These are phyloP conservation scores for Gobio occitaniae DNA, from an alignment of 2,797 vertebrate genomes.

Conservation along the genomic window DNA sequence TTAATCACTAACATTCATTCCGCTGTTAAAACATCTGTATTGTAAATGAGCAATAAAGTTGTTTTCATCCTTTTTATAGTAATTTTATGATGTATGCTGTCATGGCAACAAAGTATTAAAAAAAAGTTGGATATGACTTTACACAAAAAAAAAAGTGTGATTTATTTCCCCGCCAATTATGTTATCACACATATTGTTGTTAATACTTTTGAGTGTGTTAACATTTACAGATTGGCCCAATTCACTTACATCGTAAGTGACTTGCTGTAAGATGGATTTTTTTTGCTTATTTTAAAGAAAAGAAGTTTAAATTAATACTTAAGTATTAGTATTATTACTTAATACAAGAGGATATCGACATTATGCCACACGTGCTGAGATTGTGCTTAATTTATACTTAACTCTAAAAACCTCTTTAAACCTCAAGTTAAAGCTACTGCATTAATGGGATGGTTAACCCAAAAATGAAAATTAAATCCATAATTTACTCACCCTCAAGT, in stretches of 20 bases:
- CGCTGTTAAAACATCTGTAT: background rate
- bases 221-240: background rate
- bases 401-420: background rate
- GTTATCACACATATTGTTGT: background rate
- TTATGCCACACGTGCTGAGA: background rate
- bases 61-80: background rate
- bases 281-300: background rate
- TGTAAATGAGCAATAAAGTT: background rate
- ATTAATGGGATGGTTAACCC: too few relatives aligned
- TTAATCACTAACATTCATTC: background rate
- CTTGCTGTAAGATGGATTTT: background rate
- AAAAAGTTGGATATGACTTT: background rate
- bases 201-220: background rate
- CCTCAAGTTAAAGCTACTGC: background rate
- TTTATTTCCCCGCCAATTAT: background rate
- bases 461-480: too few relatives aligned
- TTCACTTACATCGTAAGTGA: background rate
- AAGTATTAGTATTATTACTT: too few relatives aligned
- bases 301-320: background rate
- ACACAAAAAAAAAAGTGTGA: background rate
- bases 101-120: background rate
- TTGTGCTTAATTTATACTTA: background rate
- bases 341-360: background rate
- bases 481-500: too few relatives aligned
- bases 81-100: too few relatives aligned